These are phyloP conservation scores for Ictalurus furcatus DNA, from an alignment of 2,113 vertebrate species.

Conservation along the genomic window DNA sequence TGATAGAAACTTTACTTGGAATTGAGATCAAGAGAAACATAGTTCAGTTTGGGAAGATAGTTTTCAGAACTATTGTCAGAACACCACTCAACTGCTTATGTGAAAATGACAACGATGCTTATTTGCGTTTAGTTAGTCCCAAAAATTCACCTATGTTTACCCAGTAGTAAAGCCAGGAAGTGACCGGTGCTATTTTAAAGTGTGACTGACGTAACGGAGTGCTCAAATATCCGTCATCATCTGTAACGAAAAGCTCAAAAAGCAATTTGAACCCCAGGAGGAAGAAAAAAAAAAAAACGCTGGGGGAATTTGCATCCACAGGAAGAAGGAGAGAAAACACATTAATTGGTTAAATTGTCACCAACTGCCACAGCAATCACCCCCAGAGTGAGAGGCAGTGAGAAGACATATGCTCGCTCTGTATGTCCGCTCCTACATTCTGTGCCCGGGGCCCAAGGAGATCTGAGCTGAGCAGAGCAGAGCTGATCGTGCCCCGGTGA, in stretches of 20 bases:
- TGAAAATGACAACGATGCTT: not conserved
- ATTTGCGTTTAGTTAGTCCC: not conserved
- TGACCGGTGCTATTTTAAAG: not conserved
- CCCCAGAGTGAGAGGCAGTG: conserved; percentile 89
- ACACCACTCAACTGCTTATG: not conserved
- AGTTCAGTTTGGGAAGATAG: not conserved
- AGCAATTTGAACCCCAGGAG: not conserved
- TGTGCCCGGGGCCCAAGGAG: conserved; percentile 20
- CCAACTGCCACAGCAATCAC: conserved; percentile 89
- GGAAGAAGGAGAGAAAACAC: conserved; percentile 63
- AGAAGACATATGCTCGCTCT: conserved; percentile 60
- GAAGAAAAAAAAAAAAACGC: not conserved
- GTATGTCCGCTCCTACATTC: conserved; percentile 2
- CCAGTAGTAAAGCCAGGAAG: not conserved
- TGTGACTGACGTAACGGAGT: not conserved
- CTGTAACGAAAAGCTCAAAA: not conserved
- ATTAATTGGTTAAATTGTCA: conserved; percentile 86
- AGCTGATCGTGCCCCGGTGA: conserved; percentile 83
- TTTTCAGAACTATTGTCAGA: not conserved
- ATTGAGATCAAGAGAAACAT: not conserved
- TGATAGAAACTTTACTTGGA: not conserved
- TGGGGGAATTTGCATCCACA: conserved; percentile 27
- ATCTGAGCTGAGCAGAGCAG: conserved; percentile 55
- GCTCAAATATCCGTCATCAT: not conserved
- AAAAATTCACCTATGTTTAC: not conserved